A percentile compares a stretch with the other conserved stretches of the same genome.
These are phyloP conservation scores for Gambusia yucatana DNA, from an alignment of 2,797 vertebrate genomes.

Conservation along the genomic window DNA sequence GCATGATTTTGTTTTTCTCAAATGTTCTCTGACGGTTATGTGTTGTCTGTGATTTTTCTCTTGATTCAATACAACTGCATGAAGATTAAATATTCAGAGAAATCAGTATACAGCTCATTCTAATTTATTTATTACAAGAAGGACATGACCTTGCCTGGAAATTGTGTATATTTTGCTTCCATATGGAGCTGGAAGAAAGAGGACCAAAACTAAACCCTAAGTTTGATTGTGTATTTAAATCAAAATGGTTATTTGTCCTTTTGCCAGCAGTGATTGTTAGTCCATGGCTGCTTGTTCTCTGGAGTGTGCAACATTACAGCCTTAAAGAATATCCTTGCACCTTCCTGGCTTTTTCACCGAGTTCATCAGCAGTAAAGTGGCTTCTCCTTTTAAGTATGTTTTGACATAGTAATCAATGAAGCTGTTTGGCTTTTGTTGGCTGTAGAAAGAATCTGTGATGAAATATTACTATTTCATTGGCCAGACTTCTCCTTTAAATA, in stretches of 20 bases:
- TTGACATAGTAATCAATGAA: slow-evolving; percentile 17
- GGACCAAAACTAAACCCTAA: background rate
- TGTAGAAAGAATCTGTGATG: slow-evolving; percentile 29
- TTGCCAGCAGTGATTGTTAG: background rate
- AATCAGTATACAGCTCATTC: background rate
- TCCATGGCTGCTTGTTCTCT: background rate
- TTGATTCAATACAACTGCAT: background rate
- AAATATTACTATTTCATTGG: slow-evolving; percentile 22
- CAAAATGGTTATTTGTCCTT: background rate
- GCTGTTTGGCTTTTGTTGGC: slow-evolving; percentile 20
- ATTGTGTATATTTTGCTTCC: slow-evolving; percentile 3
- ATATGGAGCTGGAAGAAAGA: background rate
- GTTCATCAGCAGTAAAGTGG: background rate
- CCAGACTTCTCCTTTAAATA: background rate
- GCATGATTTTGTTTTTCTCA: background rate
- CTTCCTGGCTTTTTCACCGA: background rate
- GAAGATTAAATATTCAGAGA: background rate
- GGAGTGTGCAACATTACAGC: slow-evolving; percentile 10
- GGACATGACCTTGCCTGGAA: background rate
- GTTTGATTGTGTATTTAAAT: slow-evolving; percentile 10
- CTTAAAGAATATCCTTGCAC: background rate
- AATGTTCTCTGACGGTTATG: background rate
- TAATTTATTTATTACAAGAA: slow-evolving; percentile 9
- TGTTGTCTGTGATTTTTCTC: slow-evolving; percentile 2
- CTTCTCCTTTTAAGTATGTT: background rate